Percentiles rank a stretch among this genome's conserved stretches.
Conservation (phyloP, 2,797 vertebrate species). For the Lophius americanus region DNA sequence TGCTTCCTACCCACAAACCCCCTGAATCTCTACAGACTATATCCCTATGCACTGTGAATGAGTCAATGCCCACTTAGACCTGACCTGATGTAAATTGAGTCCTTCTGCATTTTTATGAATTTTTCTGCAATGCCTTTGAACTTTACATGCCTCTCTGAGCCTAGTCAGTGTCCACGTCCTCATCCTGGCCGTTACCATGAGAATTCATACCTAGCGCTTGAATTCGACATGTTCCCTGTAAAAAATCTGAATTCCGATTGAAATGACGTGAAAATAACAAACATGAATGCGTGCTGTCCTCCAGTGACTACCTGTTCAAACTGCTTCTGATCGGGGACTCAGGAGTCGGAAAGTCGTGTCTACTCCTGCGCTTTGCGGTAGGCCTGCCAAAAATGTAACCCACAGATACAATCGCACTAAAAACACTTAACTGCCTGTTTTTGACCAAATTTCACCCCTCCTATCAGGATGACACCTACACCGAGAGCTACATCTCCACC, state of each 20-base stretch:
- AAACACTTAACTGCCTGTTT: background rate
- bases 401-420: background rate
- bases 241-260: background rate
- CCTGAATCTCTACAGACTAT: no score
- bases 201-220: background rate
- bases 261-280: background rate
- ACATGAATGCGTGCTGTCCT: constrained; percentile 3
- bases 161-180: no score
- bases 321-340: constrained; percentile 85
- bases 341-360: constrained; percentile 85
- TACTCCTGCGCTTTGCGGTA: constrained; percentile 85
- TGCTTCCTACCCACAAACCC: no score
- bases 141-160: no score
- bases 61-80: no score
- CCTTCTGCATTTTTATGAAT: no score
- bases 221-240: background rate
- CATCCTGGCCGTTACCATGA: no score
- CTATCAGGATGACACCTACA: constrained; percentile 84
- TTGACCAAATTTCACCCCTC: background rate
- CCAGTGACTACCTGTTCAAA: constrained; percentile 86
- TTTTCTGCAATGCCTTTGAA: no score
- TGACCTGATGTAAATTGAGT: no score
- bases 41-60: no score
- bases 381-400: constrained; percentile 7
- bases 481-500: constrained; percentile 86